Conservation (phyloP, 2,797 vertebrate species). For the Streptopelia turtur region DNA sequence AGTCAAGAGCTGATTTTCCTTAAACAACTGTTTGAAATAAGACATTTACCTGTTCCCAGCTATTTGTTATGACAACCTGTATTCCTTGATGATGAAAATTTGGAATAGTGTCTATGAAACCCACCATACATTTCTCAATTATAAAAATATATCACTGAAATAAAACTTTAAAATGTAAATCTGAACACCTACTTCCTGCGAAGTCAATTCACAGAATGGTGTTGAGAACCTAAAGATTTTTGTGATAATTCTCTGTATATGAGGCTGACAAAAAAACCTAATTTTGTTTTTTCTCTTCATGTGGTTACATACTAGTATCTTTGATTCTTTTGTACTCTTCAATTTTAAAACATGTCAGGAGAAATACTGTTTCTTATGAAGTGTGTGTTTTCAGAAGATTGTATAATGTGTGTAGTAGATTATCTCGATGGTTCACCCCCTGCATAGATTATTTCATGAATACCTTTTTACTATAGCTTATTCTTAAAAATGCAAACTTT, state of each 20-base stretch:
- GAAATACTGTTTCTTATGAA: background rate
- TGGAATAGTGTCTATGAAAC: background rate
- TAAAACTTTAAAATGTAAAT: background rate
- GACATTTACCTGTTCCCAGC: background rate
- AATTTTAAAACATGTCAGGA: background rate
- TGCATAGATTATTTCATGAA: background rate
- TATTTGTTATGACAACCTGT: background rate
- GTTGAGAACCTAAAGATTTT: background rate
- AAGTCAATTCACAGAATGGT: background rate
- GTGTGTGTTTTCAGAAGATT: background rate
- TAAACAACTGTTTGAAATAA: background rate
- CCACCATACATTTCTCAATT: background rate
- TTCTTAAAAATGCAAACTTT: background rate
- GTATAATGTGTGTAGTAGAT: background rate
- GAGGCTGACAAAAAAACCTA: background rate
- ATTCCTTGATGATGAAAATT: background rate
- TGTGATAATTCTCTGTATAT: background rate
- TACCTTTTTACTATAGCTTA: background rate
- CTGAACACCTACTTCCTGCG: background rate
- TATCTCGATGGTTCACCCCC: background rate
- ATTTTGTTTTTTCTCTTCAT: background rate
- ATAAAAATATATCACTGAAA: background rate
- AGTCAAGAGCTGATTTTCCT: background rate
- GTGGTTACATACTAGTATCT: background rate
- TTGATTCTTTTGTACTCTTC: background rate